These are phyloP conservation scores for Oxyteleia sp. DNA, from an alignment of 2,888 invertebrate species.

Conservation along the genomic window DNA sequence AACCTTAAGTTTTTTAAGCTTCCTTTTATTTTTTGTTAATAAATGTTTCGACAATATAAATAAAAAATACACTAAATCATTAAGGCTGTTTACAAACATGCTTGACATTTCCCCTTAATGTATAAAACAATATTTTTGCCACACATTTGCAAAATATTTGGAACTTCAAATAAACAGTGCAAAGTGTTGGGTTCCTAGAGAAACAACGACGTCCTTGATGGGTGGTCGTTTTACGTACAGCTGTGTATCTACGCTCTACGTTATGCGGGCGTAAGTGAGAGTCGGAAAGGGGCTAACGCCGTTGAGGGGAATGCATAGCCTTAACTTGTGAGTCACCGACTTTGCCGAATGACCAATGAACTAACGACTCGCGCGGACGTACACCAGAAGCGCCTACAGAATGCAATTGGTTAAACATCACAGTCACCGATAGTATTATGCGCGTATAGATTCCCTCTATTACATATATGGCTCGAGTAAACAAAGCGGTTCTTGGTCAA, in stretches of 20 bases:
- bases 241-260: conserved; percentile 73
- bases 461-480: conserved; percentile 67
- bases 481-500: conserved; percentile 71
- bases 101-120: too few relatives aligned
- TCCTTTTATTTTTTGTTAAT: too few relatives aligned
- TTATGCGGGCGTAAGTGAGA: conserved; percentile 83
- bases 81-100: too few relatives aligned
- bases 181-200: conserved; percentile 61
- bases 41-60: too few relatives aligned
- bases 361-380: conserved; percentile 73
- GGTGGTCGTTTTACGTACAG: conserved; percentile 72
- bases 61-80: too few relatives aligned
- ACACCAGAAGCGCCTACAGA: conserved; percentile 71
- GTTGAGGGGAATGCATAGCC: conserved; percentile 78
- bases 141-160: too few relatives aligned
- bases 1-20: too few relatives aligned
- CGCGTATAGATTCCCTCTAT: conserved; percentile 62
- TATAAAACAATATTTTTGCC: too few relatives aligned
- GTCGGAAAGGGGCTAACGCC: conserved; percentile 79
- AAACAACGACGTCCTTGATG: conserved; percentile 62
- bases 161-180: conserved; percentile 13
- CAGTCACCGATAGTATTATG: conserved; percentile 65
- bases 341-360: conserved; percentile 84
- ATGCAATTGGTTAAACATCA: conserved; percentile 71
- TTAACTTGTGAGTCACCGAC: conserved; percentile 82